Evolutionary conservation across 2,113 vertebrate genomes (phyloP).

Genomic region (Carollia perspicillata): DNA sequence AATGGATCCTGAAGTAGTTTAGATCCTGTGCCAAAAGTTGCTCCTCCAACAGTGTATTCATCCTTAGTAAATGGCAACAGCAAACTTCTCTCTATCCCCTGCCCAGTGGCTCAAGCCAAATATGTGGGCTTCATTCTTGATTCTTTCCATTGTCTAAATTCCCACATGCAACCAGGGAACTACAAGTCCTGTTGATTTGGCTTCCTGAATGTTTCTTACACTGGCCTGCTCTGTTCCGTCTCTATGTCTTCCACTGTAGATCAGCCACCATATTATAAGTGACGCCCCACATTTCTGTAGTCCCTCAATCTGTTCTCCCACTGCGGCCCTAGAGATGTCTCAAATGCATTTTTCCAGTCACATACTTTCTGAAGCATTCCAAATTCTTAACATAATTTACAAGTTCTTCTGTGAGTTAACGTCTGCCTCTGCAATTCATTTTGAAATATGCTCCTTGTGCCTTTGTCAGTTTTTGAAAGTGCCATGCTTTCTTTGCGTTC

Average conservation of each 20-base stretch:
- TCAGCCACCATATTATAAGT: neutral
- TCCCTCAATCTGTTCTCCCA: neutral
- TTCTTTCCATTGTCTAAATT: neutral
- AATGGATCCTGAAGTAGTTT: neutral
- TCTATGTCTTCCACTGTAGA: neutral
- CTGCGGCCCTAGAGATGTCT: neutral
- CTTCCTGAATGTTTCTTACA: neutral
- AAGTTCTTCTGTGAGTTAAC: neutral
- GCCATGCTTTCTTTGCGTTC: neutral
- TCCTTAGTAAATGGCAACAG: neutral
- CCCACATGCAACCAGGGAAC: neutral
- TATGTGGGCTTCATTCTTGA: neutral
- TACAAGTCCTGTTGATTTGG: neutral
- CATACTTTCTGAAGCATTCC: neutral
- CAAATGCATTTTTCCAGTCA: neutral
- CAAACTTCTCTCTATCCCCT: neutral
- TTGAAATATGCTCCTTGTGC: neutral
- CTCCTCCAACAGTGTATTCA: neutral
- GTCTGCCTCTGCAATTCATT: conserved; percentile 3
- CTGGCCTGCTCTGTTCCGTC: neutral
- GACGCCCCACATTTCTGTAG: neutral
- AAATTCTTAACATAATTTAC: neutral
- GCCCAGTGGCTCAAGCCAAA: neutral
- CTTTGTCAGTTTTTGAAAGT: neutral
- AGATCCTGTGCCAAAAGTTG: neutral